These are phyloP conservation scores for Leptinotarsa peninsularis DNA, from an alignment of 2,888 invertebrate genomes.

Conservation along the genomic window DNA sequence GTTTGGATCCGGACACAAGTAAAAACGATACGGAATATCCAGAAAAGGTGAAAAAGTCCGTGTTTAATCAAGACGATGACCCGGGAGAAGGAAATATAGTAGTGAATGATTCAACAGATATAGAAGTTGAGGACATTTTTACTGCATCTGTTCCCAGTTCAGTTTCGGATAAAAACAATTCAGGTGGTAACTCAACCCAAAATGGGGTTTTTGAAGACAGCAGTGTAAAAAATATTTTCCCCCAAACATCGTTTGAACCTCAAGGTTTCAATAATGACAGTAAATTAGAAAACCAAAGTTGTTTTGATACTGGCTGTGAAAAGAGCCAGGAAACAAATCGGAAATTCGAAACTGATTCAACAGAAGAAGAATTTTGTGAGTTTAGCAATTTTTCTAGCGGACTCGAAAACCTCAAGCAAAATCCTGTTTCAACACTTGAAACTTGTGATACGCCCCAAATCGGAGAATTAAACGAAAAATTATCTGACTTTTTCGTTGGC, in stretches of 20 bases:
- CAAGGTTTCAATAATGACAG: neutral
- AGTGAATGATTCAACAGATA: conserved; percentile 4
- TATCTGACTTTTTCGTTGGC: neutral
- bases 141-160: neutral
- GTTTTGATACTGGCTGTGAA: neutral
- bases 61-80: neutral
- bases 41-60: neutral
- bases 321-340: neutral
- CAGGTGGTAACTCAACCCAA: neutral
- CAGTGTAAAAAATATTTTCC: too few species aligned
- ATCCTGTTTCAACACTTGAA: neutral
- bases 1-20: neutral
- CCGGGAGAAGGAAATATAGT: neutral
- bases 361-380: conserved; percentile 49
- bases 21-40: neutral
- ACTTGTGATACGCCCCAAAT: neutral
- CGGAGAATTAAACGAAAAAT: neutral
- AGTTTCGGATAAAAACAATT: neutral
- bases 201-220: too few species aligned
- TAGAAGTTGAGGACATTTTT: neutral
- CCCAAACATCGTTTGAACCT: neutral
- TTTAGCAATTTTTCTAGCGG: conserved; percentile 41
- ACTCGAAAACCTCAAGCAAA: neutral
- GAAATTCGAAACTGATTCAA: conserved; percentile 21
- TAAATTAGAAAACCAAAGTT: neutral